Evolutionary conservation across 2,797 vertebrate species (phyloP), one percentile per base, ranked within the genome.

Genomic region (Mus spretus): DNA sequence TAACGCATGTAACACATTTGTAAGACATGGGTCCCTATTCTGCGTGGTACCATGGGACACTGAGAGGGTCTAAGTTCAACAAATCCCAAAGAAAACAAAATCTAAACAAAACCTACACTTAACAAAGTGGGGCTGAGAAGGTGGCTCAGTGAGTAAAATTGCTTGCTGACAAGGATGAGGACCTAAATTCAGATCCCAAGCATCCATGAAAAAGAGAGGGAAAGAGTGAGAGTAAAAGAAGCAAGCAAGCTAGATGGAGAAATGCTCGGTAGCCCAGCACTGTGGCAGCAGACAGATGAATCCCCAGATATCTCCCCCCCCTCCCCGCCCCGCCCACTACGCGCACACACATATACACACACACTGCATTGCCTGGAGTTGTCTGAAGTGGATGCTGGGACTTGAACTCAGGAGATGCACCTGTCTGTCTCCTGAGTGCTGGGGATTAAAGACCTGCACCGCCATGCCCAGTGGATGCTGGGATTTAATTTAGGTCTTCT

Each of bases 51-150:
- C 40, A 17, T 59, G 22, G 86, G 20, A 44, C 37, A 84, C 55
- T n/a, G 70, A 81, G 9, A 84, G 34, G 44, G 53, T 72, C 89
- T 88, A 67, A 83, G 3, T 19, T 40, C 63, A 82, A 95, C 44
- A 89, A 94, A 87, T 10, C 14, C 61, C 79, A 96, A 95, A 61
- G 53, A 90, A 65, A 47, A 34, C 31, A 77, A 11, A 59, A 57
- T 44, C n/a, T 14, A 63, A 63, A 57, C 53, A n/a, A 57, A 81
- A 57, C 17, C 34, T 53, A 3, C 13, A 4, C 26, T 85, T 85
- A 80, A 75, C 6, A 78, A 44, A 93, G 61, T 34, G 40, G 26
- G 59, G 59, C 4, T 84, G 59, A 63, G 40, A 26, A 37, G 80
- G 20, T 34, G 61, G 82, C 40, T 84, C 10, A 65, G 28, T 44